Percentiles rank a stretch among this genome's conserved stretches.
These are phyloP conservation scores for Coracopsis vasa DNA, from an alignment of 2,113 vertebrate genomes.

Conservation along the genomic window DNA sequence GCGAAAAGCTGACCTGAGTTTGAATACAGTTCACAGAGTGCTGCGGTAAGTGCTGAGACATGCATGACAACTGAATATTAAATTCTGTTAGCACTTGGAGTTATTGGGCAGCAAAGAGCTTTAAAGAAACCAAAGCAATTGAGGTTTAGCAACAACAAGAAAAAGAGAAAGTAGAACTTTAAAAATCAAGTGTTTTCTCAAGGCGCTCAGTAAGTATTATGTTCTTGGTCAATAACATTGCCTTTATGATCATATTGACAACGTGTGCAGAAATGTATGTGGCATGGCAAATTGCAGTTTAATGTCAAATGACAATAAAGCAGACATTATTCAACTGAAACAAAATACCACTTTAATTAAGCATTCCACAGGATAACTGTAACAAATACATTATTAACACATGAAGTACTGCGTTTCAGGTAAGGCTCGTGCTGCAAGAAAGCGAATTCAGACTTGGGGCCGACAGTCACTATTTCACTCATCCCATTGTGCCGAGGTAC, in stretches of 20 bases:
- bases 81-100: slow-evolving; percentile 40
- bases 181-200: slow-evolving; percentile 14
- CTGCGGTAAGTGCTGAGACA: not conserved
- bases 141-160: not conserved
- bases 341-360: slow-evolving; percentile 60
- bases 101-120: slow-evolving; percentile 34
- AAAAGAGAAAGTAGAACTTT: not conserved
- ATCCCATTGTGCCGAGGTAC: not conserved
- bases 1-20: not conserved
- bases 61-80: slow-evolving; percentile 42
- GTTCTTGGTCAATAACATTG: slow-evolving; percentile 28
- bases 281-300: slow-evolving; percentile 39
- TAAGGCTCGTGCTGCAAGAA: not conserved
- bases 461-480: not conserved
- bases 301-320: slow-evolving; percentile 57
- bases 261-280: not conserved
- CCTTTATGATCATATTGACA: slow-evolving; percentile 52
- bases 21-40: not conserved
- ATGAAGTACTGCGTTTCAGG: not conserved
- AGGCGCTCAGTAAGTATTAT: not conserved
- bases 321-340: slow-evolving; percentile 42
- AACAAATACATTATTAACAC: slow-evolving; percentile 4
- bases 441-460: not conserved
- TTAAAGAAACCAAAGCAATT: slow-evolving; percentile 19
- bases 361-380: not conserved